Conservation (phyloP, 2,888 invertebrate genomes). For the Nomada lathburiana region DNA sequence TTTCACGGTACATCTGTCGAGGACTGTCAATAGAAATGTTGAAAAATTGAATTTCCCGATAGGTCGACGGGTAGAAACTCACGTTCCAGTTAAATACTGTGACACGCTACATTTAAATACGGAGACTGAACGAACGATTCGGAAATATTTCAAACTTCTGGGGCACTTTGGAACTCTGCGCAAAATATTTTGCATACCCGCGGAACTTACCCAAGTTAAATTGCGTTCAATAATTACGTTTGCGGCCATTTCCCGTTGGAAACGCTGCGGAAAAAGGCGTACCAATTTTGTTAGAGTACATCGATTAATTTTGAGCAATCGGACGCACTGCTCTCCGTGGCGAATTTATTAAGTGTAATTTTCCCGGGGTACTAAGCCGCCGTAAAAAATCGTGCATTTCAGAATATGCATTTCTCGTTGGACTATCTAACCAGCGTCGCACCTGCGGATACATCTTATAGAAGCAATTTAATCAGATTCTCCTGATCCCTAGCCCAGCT, state of each 20-base stretch:
- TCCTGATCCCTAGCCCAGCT: conserved; percentile 74
- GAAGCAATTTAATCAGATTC: conserved; percentile 72
- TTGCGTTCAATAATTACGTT: too few relatives aligned
- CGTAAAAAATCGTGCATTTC: conserved; percentile 47
- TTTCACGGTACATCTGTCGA: conserved; percentile 67
- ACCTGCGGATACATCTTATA: conserved; percentile 67
- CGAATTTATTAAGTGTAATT: conserved; percentile 38
- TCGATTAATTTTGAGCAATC: conserved; percentile 25
- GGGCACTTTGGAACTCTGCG: neutral
- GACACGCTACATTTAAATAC: neutral
- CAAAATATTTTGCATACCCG: neutral
- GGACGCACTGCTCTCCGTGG: neutral
- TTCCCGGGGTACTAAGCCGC: conserved; percentile 23
- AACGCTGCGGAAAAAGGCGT: neutral
- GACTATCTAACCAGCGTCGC: conserved; percentile 50
- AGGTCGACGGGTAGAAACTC: conserved; percentile 16
- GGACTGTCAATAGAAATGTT: conserved; percentile 51
- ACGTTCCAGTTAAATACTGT: neutral
- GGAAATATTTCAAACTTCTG: neutral
- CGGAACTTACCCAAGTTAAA: too few relatives aligned
- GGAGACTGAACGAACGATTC: neutral
- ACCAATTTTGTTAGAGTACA: neutral
- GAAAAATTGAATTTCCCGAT: conserved; percentile 29
- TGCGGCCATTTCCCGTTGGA: too few relatives aligned
- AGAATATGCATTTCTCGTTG: conserved; percentile 48